These are phyloP conservation scores for Hemaris fuciformis DNA, from an alignment of 2,888 invertebrate species.

Conservation along the genomic window DNA sequence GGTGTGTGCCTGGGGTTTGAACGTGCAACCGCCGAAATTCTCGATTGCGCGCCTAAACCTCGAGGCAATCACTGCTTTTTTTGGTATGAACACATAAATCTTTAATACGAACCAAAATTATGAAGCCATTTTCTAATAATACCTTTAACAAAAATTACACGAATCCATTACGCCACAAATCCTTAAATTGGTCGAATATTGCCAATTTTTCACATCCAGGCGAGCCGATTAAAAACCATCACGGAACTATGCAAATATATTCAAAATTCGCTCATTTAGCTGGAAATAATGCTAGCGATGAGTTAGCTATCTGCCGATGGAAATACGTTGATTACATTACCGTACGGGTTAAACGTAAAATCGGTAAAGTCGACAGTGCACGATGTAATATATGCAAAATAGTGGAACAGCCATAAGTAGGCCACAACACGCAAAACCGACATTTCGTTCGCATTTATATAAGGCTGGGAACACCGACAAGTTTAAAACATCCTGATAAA, in stretches of 20 bases:
- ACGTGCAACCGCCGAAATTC: no score
- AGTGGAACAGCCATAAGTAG: slow-evolving; percentile 70
- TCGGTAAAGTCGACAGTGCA: slow-evolving; percentile 49
- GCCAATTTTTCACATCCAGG: not conserved
- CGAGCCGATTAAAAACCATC: not conserved
- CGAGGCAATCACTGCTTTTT: no score
- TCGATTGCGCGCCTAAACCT: no score
- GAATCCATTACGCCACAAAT: not conserved
- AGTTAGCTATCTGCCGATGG: slow-evolving; percentile 11
- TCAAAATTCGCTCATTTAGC: slow-evolving; percentile 8
- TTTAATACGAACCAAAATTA: no score
- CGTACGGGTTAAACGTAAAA: slow-evolving; percentile 39
- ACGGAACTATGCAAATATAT: slow-evolving; percentile 14
- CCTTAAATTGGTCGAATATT: not conserved
- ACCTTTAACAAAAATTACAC: not conserved
- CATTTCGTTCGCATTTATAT: slow-evolving; percentile 78
- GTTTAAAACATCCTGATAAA: slow-evolving; percentile 35
- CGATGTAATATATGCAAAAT: slow-evolving; percentile 76
- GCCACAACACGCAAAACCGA: slow-evolving; percentile 70
- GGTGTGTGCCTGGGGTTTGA: no score
- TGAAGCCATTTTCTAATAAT: no score
- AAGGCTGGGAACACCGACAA: slow-evolving; percentile 42
- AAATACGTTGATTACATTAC: slow-evolving; percentile 22
- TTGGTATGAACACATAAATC: no score
- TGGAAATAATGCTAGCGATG: slow-evolving; percentile 9